Percentiles rank a stretch among this genome's conserved stretches.
Evolutionary conservation across 30 jellyfish, hydroid and myxozoan species (phyloP).

Genomic region (Hydractinia echinata): DNA sequence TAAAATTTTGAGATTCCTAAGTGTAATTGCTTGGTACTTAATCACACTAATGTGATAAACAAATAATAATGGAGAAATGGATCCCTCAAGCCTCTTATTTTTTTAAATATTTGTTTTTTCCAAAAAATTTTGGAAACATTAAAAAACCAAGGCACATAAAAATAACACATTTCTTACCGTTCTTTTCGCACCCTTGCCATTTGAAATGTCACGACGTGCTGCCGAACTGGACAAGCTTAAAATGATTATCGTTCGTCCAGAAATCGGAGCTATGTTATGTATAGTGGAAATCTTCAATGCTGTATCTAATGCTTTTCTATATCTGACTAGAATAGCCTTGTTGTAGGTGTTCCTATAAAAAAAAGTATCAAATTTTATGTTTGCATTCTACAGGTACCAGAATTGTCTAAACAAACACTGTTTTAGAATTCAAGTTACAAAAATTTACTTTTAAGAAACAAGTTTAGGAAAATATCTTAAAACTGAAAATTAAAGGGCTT

Average conservation of each 20-base stretch:
- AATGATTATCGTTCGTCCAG: conserved; percentile 66
- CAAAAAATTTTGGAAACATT: too few species aligned
- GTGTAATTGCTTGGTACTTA: too few species aligned
- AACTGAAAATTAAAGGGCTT: too few species aligned
- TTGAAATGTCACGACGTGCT: not conserved
- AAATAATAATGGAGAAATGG: too few species aligned
- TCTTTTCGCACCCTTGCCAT: not conserved
- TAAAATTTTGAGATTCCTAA: too few species aligned
- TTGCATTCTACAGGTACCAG: not conserved
- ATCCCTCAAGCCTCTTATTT: too few species aligned
- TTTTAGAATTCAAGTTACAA: not conserved
- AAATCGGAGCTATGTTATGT: conserved; percentile 74
- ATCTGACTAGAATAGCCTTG: conserved; percentile 42
- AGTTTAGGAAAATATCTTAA: too few species aligned
- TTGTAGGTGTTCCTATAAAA: conserved; percentile 41
- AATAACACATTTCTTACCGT: too few species aligned
- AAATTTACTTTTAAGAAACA: not conserved
- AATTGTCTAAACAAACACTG: not conserved
- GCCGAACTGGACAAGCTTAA: conserved; percentile 23
- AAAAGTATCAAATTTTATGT: not conserved
- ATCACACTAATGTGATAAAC: too few species aligned
- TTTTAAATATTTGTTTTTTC: too few species aligned
- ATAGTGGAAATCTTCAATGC: conserved; percentile 76
- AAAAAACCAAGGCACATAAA: too few species aligned
- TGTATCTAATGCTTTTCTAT: conserved; percentile 69